A percentile compares a stretch with the other conserved stretches of the same genome.
These are phyloP conservation scores for Drosophila setosimentum DNA, from an alignment of 2,888 invertebrate species.

Conservation along the genomic window DNA sequence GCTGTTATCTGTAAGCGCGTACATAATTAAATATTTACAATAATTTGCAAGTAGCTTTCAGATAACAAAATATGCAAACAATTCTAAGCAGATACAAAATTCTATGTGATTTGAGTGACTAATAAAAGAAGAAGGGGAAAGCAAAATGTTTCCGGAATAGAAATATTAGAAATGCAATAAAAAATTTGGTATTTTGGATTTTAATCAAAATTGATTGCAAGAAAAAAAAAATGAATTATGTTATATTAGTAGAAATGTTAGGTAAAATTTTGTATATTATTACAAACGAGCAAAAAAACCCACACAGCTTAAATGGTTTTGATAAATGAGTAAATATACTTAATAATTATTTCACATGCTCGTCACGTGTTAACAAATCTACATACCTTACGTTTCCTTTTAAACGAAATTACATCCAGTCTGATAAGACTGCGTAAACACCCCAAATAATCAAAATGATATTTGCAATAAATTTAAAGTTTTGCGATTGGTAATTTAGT, in stretches of 20 bases:
- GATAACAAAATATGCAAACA: conserved; percentile 37
- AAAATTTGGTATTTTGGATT: neutral
- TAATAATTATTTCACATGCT: neutral
- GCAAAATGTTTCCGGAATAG: neutral
- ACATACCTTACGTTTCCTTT: neutral
- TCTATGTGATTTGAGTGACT: conserved; percentile 34
- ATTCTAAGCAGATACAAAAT: conserved; percentile 30
- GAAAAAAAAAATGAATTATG: neutral
- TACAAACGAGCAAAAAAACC: too few relatives aligned
- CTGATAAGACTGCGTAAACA: conserved; percentile 7
- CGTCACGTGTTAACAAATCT: neutral
- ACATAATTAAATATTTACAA: conserved; percentile 51
- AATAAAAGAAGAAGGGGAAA: conserved; percentile 17
- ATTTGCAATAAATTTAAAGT: neutral
- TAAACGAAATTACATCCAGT: neutral
- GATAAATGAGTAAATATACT: neutral
- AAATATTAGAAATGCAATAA: neutral
- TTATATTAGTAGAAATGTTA: neutral
- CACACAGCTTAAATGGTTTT: neutral
- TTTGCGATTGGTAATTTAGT: conserved; percentile 17
- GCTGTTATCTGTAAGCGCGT: conserved; percentile 22
- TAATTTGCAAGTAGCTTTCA: conserved; percentile 25
- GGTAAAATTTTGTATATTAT: neutral
- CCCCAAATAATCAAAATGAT: neutral
- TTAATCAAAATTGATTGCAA: neutral